phyloP scores from a whole-genome alignment of 2,888 invertebrate genomes.

The Plebejus melissa region DNA sequence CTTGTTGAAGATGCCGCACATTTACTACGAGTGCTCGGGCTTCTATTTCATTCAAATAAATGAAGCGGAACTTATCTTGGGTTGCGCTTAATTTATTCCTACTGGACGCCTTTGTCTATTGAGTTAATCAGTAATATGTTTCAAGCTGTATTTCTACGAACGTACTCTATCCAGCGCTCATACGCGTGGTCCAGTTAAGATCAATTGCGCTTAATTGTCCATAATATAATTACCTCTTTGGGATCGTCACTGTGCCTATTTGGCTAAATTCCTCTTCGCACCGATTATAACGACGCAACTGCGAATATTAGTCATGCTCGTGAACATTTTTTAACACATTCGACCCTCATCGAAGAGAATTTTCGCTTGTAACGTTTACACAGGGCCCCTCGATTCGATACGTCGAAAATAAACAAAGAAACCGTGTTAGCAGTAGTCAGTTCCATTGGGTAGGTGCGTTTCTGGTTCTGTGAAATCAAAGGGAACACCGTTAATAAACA shows the following conservation, averaged over 20 bases:
- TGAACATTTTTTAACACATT: not conserved
- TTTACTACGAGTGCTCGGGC: not conserved
- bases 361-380: not conserved
- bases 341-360: not conserved
- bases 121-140: not conserved
- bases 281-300: conserved; percentile 3
- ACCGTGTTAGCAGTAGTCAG: not conserved
- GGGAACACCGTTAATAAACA: conserved; percentile 14
- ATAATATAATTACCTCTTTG: conserved; percentile 73
- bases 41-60: conserved; percentile 2
- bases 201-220: conserved; percentile 75
- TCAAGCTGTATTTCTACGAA: not conserved
- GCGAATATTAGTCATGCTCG: conserved; percentile 9
- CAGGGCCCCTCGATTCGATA: not conserved
- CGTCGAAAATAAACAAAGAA: not conserved
- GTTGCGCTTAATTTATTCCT: conserved; percentile 5
- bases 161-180: conserved; percentile 5
- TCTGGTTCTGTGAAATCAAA: conserved; percentile 16
- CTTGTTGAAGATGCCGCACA: not conserved
- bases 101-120: not conserved
- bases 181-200: conserved; percentile 55
- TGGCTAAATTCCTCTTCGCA: conserved; percentile 24
- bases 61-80: conserved; percentile 11
- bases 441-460: not conserved
- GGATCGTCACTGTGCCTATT: conserved; percentile 40